Percentiles rank a stretch among this genome's conserved stretches.
Evolutionary conservation across 2,113 vertebrate genomes (phyloP).

Genomic region (Peromyscus polionotus): DNA sequence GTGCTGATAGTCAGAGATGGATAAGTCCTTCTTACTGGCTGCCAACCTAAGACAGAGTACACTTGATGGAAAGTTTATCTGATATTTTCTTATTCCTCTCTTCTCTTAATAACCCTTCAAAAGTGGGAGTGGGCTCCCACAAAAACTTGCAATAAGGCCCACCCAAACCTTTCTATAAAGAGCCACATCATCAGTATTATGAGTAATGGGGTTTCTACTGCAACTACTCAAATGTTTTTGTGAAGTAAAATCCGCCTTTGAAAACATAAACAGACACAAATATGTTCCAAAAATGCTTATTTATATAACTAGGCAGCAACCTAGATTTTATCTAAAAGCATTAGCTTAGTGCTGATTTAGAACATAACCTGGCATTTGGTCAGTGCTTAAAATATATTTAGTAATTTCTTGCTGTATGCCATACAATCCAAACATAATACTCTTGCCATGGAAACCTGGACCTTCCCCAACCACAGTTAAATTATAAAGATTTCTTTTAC

Average conservation of each 20-base stretch:
- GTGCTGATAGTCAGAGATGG: no score
- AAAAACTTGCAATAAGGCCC: not conserved
- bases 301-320: not conserved
- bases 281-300: not conserved
- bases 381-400: not conserved
- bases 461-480: not conserved
- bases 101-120: no score
- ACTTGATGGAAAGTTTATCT: no score
- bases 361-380: not conserved
- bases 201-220: not conserved
- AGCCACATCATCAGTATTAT: not conserved
- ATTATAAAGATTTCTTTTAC: not conserved
- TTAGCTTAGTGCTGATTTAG: not conserved
- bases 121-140: no score
- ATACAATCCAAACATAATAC: not conserved
- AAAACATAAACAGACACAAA: not conserved
- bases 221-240: not conserved
- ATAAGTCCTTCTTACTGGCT: no score
- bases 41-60: no score
- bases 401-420: not conserved
- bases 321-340: not conserved
- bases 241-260: not conserved
- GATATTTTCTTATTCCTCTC: no score
- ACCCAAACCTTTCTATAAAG: not conserved
- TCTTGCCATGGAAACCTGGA: not conserved